Evolutionary conservation across 2,113 vertebrate genomes (phyloP).

Genomic region (Vidua macroura): DNA sequence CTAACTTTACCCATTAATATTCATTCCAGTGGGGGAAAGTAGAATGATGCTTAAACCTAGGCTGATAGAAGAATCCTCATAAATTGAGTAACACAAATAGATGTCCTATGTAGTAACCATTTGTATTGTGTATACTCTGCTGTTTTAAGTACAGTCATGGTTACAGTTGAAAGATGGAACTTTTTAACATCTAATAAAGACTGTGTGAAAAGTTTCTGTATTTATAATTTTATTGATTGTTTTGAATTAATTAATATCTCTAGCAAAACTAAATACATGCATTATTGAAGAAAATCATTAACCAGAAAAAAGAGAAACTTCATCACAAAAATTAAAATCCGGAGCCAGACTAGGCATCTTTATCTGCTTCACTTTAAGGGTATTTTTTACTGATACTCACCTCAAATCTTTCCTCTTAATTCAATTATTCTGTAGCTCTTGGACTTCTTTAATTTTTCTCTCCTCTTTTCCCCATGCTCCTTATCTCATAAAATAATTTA

Average conservation of each 20-base stretch:
- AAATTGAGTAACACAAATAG: background rate
- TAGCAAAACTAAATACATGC: background rate
- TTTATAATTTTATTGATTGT: background rate
- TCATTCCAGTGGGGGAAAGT: background rate
- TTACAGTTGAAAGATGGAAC: background rate
- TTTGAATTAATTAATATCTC: background rate
- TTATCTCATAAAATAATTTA: background rate
- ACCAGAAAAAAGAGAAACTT: background rate
- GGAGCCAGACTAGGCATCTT: background rate
- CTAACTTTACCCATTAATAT: background rate
- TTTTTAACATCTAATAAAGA: background rate
- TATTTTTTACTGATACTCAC: background rate
- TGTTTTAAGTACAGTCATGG: background rate
- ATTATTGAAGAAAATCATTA: background rate
- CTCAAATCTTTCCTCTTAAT: background rate
- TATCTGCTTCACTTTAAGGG: background rate
- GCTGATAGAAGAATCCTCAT: background rate
- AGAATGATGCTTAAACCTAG: background rate
- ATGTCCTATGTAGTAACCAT: background rate
- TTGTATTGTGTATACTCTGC: background rate
- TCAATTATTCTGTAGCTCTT: background rate
- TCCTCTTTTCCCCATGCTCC: background rate
- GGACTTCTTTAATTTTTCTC: background rate
- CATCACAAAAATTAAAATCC: background rate
- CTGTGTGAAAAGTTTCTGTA: background rate